These are phyloP conservation scores for Halictus ligatus DNA, from an alignment of 2,888 invertebrate genomes.

Conservation along the genomic window DNA sequence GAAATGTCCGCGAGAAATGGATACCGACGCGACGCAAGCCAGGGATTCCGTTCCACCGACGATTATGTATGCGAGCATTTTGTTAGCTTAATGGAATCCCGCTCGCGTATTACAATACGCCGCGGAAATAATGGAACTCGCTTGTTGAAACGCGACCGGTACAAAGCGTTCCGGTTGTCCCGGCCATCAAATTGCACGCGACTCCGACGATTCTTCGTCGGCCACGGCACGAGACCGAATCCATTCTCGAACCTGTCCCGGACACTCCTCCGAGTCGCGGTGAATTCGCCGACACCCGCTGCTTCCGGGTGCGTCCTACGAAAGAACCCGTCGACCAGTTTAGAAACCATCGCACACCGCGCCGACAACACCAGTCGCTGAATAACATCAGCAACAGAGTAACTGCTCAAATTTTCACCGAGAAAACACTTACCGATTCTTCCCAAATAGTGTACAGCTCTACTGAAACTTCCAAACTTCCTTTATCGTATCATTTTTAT, in stretches of 20 bases:
- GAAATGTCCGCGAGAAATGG: slow-evolving; percentile 62
- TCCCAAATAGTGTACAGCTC: neutral
- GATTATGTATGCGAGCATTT: slow-evolving; percentile 69
- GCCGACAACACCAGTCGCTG: neutral
- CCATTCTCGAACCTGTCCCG: slow-evolving; percentile 30
- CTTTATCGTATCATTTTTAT: neutral
- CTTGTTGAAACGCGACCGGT: slow-evolving; percentile 44
- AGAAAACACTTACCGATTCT: neutral
- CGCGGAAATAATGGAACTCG: slow-evolving; percentile 65
- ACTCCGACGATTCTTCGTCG: slow-evolving; percentile 8
- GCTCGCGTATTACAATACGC: slow-evolving; percentile 59
- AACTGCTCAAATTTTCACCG: neutral
- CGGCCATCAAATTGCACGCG: slow-evolving; percentile 29
- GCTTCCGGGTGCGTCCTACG: slow-evolving; percentile 58
- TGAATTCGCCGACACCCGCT: slow-evolving; percentile 31
- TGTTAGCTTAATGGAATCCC: slow-evolving; percentile 70
- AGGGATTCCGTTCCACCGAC: slow-evolving; percentile 42
- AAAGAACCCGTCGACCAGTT: slow-evolving; percentile 54
- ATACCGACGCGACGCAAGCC: slow-evolving; percentile 32
- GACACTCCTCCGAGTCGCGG: slow-evolving; percentile 24
- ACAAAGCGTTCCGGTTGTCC: slow-evolving; percentile 44
- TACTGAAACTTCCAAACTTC: neutral
- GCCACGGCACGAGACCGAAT: slow-evolving; percentile 13
- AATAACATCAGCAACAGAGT: neutral
- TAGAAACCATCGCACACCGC: slow-evolving; percentile 42